A percentile compares a stretch with the other conserved stretches of the same genome.
Evolutionary conservation across 2,888 invertebrate genomes (phyloP).

Genomic region (Lamproptera curius): DNA sequence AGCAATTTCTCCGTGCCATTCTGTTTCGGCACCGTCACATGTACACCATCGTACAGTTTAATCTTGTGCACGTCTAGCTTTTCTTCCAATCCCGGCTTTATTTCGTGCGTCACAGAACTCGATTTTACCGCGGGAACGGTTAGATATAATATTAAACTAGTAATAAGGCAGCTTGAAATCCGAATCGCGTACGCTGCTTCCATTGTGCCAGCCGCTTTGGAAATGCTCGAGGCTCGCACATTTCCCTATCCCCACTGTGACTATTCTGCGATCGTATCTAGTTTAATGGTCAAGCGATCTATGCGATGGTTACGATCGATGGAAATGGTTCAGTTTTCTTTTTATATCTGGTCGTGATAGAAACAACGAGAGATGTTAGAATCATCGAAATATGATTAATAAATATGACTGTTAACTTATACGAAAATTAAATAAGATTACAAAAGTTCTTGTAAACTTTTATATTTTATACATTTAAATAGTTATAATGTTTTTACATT

Average conservation of each 20-base stretch:
- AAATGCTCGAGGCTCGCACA: constrained; percentile 35
- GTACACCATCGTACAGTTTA: constrained; percentile 56
- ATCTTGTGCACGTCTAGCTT: constrained; percentile 33
- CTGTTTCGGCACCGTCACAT: constrained; percentile 47
- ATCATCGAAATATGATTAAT: too few relatives aligned
- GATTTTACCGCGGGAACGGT: constrained; percentile 29
- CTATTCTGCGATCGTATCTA: constrained; percentile 15
- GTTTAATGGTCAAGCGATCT: constrained; percentile 7
- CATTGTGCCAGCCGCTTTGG: constrained; percentile 52
- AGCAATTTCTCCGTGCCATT: constrained; percentile 44
- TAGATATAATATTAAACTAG: constrained; percentile 28
- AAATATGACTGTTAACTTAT: too few relatives aligned
- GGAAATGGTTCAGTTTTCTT: too few relatives aligned
- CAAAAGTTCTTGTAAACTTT: too few relatives aligned
- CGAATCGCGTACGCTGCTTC: constrained; percentile 41
- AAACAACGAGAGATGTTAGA: too few relatives aligned
- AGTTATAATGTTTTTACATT: too few relatives aligned
- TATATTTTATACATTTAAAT: too few relatives aligned
- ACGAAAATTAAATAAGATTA: too few relatives aligned
- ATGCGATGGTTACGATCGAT: background rate
- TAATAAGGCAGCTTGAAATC: constrained; percentile 24
- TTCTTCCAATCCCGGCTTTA: constrained; percentile 10
- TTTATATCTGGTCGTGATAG: too few relatives aligned
- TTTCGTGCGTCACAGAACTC: constrained; percentile 31
- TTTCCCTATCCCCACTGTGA: constrained; percentile 28